These are phyloP conservation scores for Pachliopta kotzebuea DNA, from an alignment of 2,888 invertebrate species.

Conservation along the genomic window DNA sequence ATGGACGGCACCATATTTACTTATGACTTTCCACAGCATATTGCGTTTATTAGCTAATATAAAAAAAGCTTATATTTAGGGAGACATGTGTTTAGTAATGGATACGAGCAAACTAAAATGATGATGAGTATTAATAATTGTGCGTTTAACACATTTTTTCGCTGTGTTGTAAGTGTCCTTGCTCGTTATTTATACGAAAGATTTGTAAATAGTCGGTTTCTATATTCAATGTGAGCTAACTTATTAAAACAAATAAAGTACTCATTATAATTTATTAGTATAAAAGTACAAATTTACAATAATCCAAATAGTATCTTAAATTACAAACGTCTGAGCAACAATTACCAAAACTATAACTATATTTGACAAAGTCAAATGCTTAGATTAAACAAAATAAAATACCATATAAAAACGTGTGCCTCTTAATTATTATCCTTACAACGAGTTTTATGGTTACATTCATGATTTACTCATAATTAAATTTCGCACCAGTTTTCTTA, in stretches of 20 bases:
- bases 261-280: constrained; percentile 58
- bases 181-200: no score
- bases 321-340: constrained; percentile 32
- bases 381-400: constrained; percentile 5
- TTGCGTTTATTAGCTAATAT: no score
- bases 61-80: no score
- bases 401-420: background rate
- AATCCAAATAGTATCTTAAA: constrained; percentile 33
- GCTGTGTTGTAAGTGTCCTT: no score
- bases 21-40: no score
- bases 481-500: constrained; percentile 10
- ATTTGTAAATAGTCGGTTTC: no score
- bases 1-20: no score
- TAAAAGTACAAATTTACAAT: constrained; percentile 51
- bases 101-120: no score
- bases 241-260: constrained; percentile 27
- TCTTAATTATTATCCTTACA: constrained; percentile 1
- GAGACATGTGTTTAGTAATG: no score
- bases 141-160: no score
- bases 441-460: background rate
- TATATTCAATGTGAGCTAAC: background rate
- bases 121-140: no score
- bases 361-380: constrained; percentile 17
- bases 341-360: constrained; percentile 25
- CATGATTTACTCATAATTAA: constrained; percentile 3